Evolutionary conservation across 2,888 invertebrate species (phyloP), one percentile per base, ranked within the genome.

Genomic region (Trisateles emortualis): DNA sequence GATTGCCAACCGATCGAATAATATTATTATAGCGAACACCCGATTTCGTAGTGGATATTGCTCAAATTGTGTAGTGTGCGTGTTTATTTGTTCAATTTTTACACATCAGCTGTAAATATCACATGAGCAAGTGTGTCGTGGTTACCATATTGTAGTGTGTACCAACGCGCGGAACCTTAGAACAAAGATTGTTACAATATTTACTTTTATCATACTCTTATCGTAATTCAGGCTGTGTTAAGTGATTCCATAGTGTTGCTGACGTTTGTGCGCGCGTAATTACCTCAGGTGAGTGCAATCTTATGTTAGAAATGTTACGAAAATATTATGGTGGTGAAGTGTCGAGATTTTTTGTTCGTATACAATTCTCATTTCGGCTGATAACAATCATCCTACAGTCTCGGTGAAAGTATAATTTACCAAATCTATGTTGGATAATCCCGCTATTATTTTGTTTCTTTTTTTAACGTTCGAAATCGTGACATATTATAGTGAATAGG

Each of bases 191-290:
- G 67, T 65, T 58, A 67, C 69, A 66, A 55, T 83, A 83, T 84
- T 82, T 84, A 80, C 73, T 64, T 78, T 81, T 80, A 79, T 76
- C 80, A 61, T 56, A 78, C 69, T 76, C 75, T 84, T 86, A 86
- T 82, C 83, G 70, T 73, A 77, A 78, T 76, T 74, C 66, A 78
- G 70, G 72, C 69, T 76, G 76, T 78, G 68, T 61, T 61, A 56
- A 57, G 78, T 84, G 83, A 81, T 83, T 85, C 79, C 71, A 74
- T 78, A 74, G 78, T 68, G 72, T 74, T 77, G 72, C 67, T 82
- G 76, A 79, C 78, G 75, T 78, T 68, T 58, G 57, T 64, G 59
- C 72, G 56, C 70, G 75, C 78, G 68, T 80, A 80, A 79, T 76
- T 73, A 68, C 61, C 58, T 55, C 70, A 81, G 84, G 88, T 88